These are phyloP conservation scores for Eleginops maclovinus DNA, from an alignment of 2,113 vertebrate genomes.

Conservation along the genomic window DNA sequence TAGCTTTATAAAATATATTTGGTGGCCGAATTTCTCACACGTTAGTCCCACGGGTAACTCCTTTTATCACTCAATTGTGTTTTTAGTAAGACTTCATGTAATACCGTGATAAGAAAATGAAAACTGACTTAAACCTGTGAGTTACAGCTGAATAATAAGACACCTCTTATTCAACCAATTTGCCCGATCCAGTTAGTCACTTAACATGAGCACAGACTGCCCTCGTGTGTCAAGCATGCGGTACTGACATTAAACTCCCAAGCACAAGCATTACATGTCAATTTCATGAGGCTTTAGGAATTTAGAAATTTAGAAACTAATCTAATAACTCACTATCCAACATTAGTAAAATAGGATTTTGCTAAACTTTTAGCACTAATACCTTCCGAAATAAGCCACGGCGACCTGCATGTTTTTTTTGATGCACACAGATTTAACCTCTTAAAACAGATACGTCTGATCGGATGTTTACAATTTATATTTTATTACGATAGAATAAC, in stretches of 20 bases:
- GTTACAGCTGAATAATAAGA: slow-evolving; percentile 21
- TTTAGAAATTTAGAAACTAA: too few species aligned
- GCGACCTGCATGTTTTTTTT: neutral
- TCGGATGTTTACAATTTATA: neutral
- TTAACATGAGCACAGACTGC: slow-evolving; percentile 39
- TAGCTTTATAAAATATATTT: neutral
- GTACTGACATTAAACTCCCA: neutral
- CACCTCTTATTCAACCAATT: slow-evolving; percentile 21
- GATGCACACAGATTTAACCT: neutral
- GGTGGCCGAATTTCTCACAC: neutral
- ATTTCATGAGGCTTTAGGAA: neutral
- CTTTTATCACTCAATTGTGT: neutral
- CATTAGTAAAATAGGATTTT: neutral
- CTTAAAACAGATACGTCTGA: neutral
- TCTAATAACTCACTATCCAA: neutral
- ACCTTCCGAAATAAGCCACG: neutral
- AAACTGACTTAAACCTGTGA: neutral
- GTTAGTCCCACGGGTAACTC: neutral
- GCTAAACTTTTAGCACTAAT: neutral
- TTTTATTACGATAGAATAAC: slow-evolving; percentile 22
- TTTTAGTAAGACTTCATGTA: neutral
- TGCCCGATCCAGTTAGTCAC: neutral
- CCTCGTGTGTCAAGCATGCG: slow-evolving; percentile 46
- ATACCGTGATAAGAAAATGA: neutral
- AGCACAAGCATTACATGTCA: neutral